A percentile compares a stretch with the other conserved stretches of the same genome.
phyloP scores from a whole-genome alignment of 2,797 vertebrate genomes.

The Ctenochaetus hawaiiensis region DNA sequence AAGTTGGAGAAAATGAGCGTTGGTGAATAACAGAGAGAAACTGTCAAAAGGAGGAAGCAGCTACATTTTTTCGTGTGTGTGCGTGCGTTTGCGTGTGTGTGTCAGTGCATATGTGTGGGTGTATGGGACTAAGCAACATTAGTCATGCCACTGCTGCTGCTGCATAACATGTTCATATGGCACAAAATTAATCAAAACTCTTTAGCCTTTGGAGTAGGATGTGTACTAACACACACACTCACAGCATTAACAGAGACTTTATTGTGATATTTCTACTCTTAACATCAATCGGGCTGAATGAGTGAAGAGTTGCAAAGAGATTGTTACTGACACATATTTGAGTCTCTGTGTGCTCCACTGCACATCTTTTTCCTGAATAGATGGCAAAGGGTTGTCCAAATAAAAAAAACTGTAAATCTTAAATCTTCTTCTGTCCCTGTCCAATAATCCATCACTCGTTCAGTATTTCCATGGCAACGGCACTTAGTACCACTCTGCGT shows the following conservation, averaged over 20 bases:
- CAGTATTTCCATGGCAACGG: constrained; percentile 74
- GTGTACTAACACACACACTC: constrained; percentile 4
- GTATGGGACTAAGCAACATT: constrained; percentile 50
- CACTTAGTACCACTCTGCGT: constrained; percentile 43
- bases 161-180: constrained; percentile 33
- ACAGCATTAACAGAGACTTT: background rate
- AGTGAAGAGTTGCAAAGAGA: background rate
- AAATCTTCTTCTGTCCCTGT: constrained; percentile 50
- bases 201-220: constrained; percentile 28
- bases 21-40: constrained; percentile 15
- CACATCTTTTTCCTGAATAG: background rate
- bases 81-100: constrained; percentile 15
- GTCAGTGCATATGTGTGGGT: constrained; percentile 39
- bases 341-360: background rate
- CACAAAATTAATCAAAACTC: constrained; percentile 24
- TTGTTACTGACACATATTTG: background rate
- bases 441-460: constrained; percentile 66
- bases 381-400: constrained; percentile 13
- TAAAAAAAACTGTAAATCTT: constrained; percentile 25
- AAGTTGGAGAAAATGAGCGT: constrained; percentile 19
- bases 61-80: constrained; percentile 11
- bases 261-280: constrained; percentile 24
- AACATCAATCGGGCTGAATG: background rate
- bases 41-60: constrained; percentile 39
- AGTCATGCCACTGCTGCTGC: constrained; percentile 49